A percentile compares a stretch with the other conserved stretches of the same genome.
Conservation (phyloP, 2,113 vertebrate genomes). For the Sarotherodon lohbergeri region DNA sequence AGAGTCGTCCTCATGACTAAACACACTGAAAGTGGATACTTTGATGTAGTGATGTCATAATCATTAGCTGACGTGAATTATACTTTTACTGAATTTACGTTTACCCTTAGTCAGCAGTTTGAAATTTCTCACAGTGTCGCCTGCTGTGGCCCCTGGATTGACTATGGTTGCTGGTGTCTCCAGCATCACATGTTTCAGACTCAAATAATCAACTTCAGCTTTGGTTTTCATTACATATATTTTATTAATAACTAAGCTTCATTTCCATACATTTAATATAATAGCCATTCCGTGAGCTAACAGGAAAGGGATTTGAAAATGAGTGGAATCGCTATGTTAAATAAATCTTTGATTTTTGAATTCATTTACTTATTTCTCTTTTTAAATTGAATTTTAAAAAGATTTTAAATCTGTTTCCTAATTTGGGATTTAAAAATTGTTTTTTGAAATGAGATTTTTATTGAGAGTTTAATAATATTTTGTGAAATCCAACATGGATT, state of each 20-base stretch:
- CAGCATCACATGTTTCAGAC: not conserved
- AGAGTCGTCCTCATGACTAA: not conserved
- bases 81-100: not conserved
- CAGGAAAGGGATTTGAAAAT: not conserved
- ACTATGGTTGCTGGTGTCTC: not conserved
- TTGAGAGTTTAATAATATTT: not conserved
- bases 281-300: not conserved
- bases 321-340: not conserved
- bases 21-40: not conserved
- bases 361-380: not conserved
- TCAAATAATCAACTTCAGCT: not conserved
- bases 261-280: not conserved
- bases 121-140: not conserved
- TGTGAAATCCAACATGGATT: not conserved
- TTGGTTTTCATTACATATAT: not conserved
- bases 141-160: not conserved
- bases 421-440: not conserved
- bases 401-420: not conserved
- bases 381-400: rapidly evolving
- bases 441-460: not conserved
- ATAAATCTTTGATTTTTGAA: not conserved
- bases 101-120: not conserved
- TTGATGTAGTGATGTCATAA: not conserved
- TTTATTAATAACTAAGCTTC: not conserved
- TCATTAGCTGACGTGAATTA: not conserved